These are phyloP conservation scores for Cerceris ruficornis DNA, from an alignment of 2,888 invertebrate species.

Conservation along the genomic window DNA sequence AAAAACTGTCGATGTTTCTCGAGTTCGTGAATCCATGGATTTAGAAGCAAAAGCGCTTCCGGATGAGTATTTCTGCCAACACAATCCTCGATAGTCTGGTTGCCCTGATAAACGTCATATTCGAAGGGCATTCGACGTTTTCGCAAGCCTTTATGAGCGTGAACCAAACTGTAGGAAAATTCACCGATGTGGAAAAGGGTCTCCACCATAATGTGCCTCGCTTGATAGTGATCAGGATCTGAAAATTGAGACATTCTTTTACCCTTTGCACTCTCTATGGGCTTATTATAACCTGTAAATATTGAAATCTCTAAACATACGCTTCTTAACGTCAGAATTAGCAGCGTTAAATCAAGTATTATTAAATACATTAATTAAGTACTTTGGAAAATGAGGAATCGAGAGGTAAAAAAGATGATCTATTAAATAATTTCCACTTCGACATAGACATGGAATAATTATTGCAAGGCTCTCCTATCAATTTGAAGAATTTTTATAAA, in stretches of 20 bases:
- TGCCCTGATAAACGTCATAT: conserved; percentile 68
- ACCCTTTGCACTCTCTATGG: background rate
- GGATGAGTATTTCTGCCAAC: conserved; percentile 72
- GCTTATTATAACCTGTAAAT: too few species aligned
- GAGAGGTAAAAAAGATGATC: too few species aligned
- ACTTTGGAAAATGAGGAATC: too few species aligned
- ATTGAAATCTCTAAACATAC: too few species aligned
- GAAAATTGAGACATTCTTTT: background rate
- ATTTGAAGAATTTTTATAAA: too few species aligned
- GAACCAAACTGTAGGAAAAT: conserved; percentile 71
- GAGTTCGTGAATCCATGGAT: conserved; percentile 72
- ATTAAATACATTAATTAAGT: too few species aligned
- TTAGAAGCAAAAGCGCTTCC: conserved; percentile 62
- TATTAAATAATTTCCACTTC: too few species aligned
- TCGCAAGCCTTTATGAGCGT: conserved; percentile 71
- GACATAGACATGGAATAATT: too few species aligned
- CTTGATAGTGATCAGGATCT: conserved; percentile 71
- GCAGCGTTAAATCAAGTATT: too few species aligned
- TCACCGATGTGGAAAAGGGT: conserved; percentile 73
- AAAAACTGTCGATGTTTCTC: conserved; percentile 58
- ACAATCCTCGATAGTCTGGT: conserved; percentile 75
- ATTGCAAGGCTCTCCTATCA: too few species aligned
- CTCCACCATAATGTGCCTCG: conserved; percentile 69
- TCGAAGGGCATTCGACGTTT: conserved; percentile 64
- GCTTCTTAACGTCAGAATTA: too few species aligned